Evolutionary conservation across 2,797 vertebrate genomes (phyloP), one percentile per base, ranked within the genome.

Genomic region (Lycodopsis pacificus): DNA sequence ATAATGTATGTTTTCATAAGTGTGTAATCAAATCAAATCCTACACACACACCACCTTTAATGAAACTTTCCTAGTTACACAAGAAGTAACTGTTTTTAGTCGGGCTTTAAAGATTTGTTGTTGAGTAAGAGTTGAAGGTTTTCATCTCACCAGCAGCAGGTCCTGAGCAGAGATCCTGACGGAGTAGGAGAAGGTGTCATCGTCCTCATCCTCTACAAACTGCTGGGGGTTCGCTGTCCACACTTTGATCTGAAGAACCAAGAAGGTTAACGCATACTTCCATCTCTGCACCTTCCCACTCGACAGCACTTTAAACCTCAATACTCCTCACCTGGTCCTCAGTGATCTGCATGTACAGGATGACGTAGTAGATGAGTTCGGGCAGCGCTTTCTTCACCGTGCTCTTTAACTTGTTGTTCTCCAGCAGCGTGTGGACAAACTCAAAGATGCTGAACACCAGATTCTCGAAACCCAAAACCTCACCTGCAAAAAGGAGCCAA

Each of bases 311-410:
- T 19, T 34, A 8, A 17, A 42, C n/a, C 19, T 13, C 6, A 5
- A 19, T 56, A 32, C 86, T 89, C 93, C 87, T 91, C 93, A 99
- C 98, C 98, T 99, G 98, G 81, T 99, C 98, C 84, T 99, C 98
- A 0, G 98, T 99, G 94, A 99, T 99, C 92, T 99, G 98, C 98
- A 99, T 99, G 91, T 99, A 99, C 19, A 99, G 95, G 84, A 99
- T 98, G 92, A 99, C 89, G 92, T 99, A 99, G 91, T 99, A 99
- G 80, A 99, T 97, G 82, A 99, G 95, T 71, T 99, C 98, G 2
- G 98, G 98, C 79, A 99, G 93, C 19, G 98, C 98, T 80, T 99
- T 99, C 93, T 96, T 98, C 90, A 99, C 98, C 0, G 98, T 99
- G 93, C 96, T 97, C 93, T 98, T 99, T 81, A 99, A 99, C 93